These are phyloP conservation scores for Eumerus sabulonum DNA, from an alignment of 2,888 invertebrate species.

Conservation along the genomic window DNA sequence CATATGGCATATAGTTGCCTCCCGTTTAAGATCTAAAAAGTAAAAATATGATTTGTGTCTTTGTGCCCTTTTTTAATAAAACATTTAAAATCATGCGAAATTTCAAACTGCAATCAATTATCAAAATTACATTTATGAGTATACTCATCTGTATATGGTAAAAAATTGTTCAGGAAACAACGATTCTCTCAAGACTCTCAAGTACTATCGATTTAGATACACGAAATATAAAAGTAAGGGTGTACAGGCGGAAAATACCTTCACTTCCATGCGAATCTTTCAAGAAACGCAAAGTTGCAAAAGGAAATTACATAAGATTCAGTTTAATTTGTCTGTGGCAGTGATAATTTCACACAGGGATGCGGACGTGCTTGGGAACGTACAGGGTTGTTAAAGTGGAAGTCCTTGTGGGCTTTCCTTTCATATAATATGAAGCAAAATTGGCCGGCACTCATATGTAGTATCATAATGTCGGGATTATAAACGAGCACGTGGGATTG, in stretches of 20 bases:
- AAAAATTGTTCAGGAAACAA: background rate
- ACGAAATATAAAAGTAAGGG: constrained; percentile 4
- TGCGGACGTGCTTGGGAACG: constrained; percentile 62
- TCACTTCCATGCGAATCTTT: constrained; percentile 7
- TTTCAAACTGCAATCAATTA: too few species aligned
- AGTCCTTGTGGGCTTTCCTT: constrained; percentile 56
- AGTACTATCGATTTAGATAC: constrained; percentile 52
- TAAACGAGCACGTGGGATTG: constrained; percentile 52
- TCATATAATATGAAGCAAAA: constrained; percentile 49
- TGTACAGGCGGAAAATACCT: background rate
- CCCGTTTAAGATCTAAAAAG: constrained; percentile 94
- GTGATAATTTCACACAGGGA: constrained; percentile 61
- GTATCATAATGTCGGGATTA: constrained; percentile 62
- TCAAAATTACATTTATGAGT: too few species aligned
- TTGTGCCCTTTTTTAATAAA: too few species aligned
- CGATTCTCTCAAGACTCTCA: constrained; percentile 23
- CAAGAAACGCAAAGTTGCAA: constrained; percentile 40
- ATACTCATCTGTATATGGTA: too few species aligned
- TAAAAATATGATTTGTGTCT: too few species aligned
- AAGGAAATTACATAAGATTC: constrained; percentile 36
- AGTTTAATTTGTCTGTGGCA: constrained; percentile 63
- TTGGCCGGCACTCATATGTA: constrained; percentile 49
- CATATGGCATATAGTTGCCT: constrained; percentile 99
- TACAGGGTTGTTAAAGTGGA: constrained; percentile 59
- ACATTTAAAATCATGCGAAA: too few species aligned